phyloP scores from a whole-genome alignment of 2,888 invertebrate species.

The Agonopterix arenella region DNA sequence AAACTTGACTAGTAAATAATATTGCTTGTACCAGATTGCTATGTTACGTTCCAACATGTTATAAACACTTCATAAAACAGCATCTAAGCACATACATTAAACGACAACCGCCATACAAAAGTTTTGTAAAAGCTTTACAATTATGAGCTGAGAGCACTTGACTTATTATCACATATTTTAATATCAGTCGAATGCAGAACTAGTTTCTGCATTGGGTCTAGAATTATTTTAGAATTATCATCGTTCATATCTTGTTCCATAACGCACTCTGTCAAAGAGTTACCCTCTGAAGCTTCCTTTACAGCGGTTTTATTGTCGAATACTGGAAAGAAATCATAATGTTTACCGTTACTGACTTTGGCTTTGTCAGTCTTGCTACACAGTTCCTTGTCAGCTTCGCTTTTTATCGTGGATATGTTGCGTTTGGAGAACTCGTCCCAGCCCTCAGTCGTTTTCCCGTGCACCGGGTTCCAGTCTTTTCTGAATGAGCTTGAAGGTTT shows the following conservation, averaged over 20 bases:
- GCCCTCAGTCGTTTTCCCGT: conserved; percentile 50
- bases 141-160: conserved; percentile 70
- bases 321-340: conserved; percentile 66
- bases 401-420: conserved; percentile 55
- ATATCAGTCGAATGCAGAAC: conserved; percentile 74
- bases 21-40: conserved; percentile 10
- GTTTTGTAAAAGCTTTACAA: conserved; percentile 52
- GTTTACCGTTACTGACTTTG: conserved; percentile 57
- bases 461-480: conserved; percentile 54
- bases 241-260: conserved; percentile 30
- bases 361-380: conserved; percentile 45
- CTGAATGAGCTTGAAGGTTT: conserved; percentile 65
- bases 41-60: conserved; percentile 1
- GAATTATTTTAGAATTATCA: conserved; percentile 64
- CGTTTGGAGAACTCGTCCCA: conserved; percentile 67
- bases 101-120: conserved; percentile 42
- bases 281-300: conserved; percentile 22
- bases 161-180: conserved; percentile 72
- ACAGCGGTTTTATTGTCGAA: conserved; percentile 59
- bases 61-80: conserved; percentile 6
- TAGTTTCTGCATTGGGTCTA: conserved; percentile 74
- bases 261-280: conserved; percentile 10
- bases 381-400: conserved; percentile 42
- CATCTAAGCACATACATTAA: conserved; percentile 43
- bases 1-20: conserved; percentile 24